A percentile compares a stretch with the other conserved stretches of the same genome.
phyloP scores from a whole-genome alignment of 2,797 vertebrate species.

The Pampus argenteus region DNA sequence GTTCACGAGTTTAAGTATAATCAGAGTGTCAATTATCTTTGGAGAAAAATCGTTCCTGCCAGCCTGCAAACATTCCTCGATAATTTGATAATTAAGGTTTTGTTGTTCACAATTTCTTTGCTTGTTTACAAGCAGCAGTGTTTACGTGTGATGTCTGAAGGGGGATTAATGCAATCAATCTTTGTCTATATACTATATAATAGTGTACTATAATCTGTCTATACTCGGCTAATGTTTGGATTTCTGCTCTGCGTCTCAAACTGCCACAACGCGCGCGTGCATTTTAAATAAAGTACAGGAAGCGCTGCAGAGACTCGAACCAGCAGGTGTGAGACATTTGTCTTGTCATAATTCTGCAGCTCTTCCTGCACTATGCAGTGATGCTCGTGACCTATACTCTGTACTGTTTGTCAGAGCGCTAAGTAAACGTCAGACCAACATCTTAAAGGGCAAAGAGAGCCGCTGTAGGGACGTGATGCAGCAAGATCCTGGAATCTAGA shows the following conservation, averaged over 20 bases:
- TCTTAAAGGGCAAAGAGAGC: constrained; percentile 49
- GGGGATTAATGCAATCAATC: constrained; percentile 34
- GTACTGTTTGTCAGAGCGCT: too few species aligned
- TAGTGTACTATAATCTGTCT: too few species aligned
- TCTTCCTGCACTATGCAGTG: not conserved
- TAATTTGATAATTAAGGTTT: constrained; percentile 16
- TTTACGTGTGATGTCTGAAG: constrained; percentile 28
- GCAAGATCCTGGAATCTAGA: constrained; percentile 6
- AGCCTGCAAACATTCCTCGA: not conserved
- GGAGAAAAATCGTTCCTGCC: not conserved
- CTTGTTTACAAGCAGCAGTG: constrained; percentile 21
- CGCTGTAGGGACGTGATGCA: constrained; percentile 19
- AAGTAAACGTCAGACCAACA: too few species aligned
- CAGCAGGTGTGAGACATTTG: not conserved
- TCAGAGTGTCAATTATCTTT: constrained; percentile 3
- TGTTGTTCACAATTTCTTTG: constrained; percentile 4
- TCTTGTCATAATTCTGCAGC: not conserved
- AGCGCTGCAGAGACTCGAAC: not conserved
- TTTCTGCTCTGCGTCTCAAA: constrained; percentile 6
- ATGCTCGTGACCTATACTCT: constrained; percentile 14
- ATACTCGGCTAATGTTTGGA: constrained; percentile 1
- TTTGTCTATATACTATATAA: too few species aligned
- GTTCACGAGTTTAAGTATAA: constrained; percentile 32
- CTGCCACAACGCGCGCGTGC: not conserved
- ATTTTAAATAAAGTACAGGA: not conserved